These are phyloP conservation scores for Acanthaster planci DNA, from an alignment of 35 echinoderm and acorn worm species.

Conservation along the genomic window DNA sequence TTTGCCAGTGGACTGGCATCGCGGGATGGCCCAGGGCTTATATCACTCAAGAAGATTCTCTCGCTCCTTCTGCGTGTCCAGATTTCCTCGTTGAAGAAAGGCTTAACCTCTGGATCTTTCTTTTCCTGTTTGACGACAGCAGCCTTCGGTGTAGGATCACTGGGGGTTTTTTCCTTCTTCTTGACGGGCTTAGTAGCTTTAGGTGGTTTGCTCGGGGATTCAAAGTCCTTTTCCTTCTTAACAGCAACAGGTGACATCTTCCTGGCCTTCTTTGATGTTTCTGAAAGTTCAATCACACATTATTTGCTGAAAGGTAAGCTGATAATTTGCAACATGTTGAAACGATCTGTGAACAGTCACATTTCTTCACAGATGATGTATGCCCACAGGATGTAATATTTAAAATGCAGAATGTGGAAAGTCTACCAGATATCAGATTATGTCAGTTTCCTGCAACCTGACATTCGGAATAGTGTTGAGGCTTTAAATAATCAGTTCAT, in stretches of 20 bases:
- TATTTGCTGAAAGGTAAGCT: too few species aligned
- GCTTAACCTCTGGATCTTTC: background rate
- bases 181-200: slow-evolving; percentile 51
- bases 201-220: slow-evolving; percentile 28
- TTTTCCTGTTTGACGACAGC: background rate
- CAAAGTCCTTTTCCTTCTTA: slow-evolving; percentile 42
- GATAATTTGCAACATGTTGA: too few species aligned
- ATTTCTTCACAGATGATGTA: too few species aligned
- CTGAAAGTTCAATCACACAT: background rate
- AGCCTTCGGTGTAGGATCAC: background rate
- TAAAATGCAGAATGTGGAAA: too few species aligned
- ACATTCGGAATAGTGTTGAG: too few species aligned
- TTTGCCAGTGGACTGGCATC: slow-evolving; percentile 80
- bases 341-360: too few species aligned
- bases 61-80: slow-evolving; percentile 91
- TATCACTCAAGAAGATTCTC: slow-evolving; percentile 94
- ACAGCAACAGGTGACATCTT: slow-evolving; percentile 18
- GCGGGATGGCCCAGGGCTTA: slow-evolving; percentile 82
- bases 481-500: too few species aligned
- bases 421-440: too few species aligned
- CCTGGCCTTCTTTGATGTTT: slow-evolving; percentile 47
- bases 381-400: too few species aligned
- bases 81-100: slow-evolving; percentile 80
- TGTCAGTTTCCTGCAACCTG: too few species aligned
- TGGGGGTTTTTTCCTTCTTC: slow-evolving; percentile 12